These are phyloP conservation scores for Gobio occitaniae DNA, from an alignment of 2,797 vertebrate species.

Conservation along the genomic window DNA sequence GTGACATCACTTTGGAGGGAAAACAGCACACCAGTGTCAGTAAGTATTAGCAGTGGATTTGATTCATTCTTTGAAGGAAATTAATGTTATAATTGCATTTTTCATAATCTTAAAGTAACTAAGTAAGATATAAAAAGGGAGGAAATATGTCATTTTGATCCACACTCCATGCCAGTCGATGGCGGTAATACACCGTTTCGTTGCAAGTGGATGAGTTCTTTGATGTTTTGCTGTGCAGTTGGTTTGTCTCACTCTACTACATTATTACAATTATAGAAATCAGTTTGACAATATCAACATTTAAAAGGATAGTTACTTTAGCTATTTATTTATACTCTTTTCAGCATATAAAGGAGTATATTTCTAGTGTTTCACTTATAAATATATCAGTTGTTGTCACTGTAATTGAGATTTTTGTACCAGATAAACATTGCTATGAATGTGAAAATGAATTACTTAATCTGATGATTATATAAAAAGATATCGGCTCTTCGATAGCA, in stretches of 20 bases:
- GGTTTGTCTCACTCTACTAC: background rate
- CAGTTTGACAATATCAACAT: background rate
- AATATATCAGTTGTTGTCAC: background rate
- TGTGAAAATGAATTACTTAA: background rate
- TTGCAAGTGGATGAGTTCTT: background rate
- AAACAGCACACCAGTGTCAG: background rate
- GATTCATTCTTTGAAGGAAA: background rate
- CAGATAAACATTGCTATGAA: background rate
- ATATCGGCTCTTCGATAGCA: background rate
- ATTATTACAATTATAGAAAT: background rate
- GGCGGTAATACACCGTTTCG: too few relatives aligned
- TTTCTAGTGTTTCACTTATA: background rate
- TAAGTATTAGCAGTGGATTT: background rate
- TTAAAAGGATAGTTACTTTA: background rate
- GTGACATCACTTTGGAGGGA: background rate
- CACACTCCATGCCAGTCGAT: too few relatives aligned
- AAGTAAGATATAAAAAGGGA: too few relatives aligned
- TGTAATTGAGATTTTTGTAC: background rate
- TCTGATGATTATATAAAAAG: background rate
- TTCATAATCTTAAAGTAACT: too few relatives aligned
- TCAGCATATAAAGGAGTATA: background rate
- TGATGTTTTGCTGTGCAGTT: background rate
- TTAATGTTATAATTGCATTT: too few relatives aligned
- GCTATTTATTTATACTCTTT: background rate
- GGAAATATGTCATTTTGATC: too few relatives aligned